Evolutionary conservation across 2,113 vertebrate genomes (phyloP), one percentile per base, ranked within the genome.

Genomic region (Terrapene triunguis): DNA sequence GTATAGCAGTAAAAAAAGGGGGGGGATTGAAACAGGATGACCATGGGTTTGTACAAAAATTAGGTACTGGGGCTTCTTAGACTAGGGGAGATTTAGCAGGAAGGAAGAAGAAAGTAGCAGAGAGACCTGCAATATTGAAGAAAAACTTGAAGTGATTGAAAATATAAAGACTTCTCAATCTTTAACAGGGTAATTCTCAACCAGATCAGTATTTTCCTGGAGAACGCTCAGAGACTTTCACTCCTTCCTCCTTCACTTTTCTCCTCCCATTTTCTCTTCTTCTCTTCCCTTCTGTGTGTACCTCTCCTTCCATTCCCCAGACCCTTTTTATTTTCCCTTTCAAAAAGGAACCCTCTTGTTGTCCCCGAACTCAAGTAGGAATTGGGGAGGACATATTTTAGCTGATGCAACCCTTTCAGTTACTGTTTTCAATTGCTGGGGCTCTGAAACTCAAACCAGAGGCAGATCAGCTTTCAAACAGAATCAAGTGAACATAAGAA

Each of bases 391-490:
- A n/a, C 84, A 0, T 19, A 91, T 92, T 29, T 38, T 54, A 53
- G 80, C 53, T 50, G 27, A 84, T 85, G 91, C 80, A 88, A 50
- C 42, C 51, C 72, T 96, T 93, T 88, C 89, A 92, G 59, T 90
- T 32, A 27, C 6, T 62, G 35, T 78, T 62, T 82, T 78, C 90
- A 94, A 78, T 89, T 48, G 84, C 93, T 72, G 82, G 93, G 90
- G 95, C 55, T 24, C 85, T 92, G 85, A 78, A 93, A 72, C 51
- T 82, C 93, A 62, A 84, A 81, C 82, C 48, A 90, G 82, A 94
- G 94, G 59, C 47, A 94, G 85, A 81, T 92, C 89, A 91, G 55
- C 59, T 98, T 95, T 90, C 93, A 92, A 84, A 96, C 35, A 80
- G 85, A 88, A 93, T 87, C 93, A 95, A 12, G 12, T 72, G 44